Evolutionary conservation across 2,888 invertebrate genomes (phyloP).

Genomic region (Bruchidius siliquastri): DNA sequence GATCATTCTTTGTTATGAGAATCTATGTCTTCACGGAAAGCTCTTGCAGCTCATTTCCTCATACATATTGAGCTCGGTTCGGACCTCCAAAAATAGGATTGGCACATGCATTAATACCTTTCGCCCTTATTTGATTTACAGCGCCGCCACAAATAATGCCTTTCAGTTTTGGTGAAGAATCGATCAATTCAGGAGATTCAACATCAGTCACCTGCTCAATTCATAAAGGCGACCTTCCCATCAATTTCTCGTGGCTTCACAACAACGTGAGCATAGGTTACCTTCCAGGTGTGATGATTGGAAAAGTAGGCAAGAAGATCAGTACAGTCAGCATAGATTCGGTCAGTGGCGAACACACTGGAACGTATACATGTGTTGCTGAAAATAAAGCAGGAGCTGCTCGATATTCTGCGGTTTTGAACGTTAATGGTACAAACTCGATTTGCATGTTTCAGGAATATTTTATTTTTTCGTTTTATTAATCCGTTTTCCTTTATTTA

Average conservation of each 20-base stretch:
- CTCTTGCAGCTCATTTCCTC: too few relatives aligned
- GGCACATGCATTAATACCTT: too few relatives aligned
- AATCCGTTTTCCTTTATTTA: too few relatives aligned
- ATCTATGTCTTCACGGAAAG: too few relatives aligned
- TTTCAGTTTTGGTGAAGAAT: constrained; percentile 67
- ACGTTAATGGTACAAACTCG: constrained; percentile 60
- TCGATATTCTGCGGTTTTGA: constrained; percentile 58
- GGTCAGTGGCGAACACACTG: constrained; percentile 49
- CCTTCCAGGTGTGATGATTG: constrained; percentile 35
- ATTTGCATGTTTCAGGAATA: too few relatives aligned
- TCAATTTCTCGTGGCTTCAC: constrained; percentile 71
- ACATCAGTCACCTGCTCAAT: constrained; percentile 72
- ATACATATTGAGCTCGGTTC: too few relatives aligned
- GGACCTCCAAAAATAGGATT: too few relatives aligned
- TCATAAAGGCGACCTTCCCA: constrained; percentile 73
- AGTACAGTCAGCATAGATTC: constrained; percentile 53
- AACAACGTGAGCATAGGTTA: constrained; percentile 52
- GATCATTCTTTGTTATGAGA: too few relatives aligned
- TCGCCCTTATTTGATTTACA: constrained; percentile 41
- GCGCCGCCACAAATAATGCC: constrained; percentile 67
- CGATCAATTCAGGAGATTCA: constrained; percentile 72
- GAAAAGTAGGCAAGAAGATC: constrained; percentile 46
- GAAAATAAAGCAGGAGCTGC: constrained; percentile 57
- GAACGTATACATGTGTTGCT: constrained; percentile 51
- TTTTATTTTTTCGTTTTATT: too few relatives aligned